Conservation (phyloP, 2,797 vertebrate species). For the Myotis vivesi region DNA sequence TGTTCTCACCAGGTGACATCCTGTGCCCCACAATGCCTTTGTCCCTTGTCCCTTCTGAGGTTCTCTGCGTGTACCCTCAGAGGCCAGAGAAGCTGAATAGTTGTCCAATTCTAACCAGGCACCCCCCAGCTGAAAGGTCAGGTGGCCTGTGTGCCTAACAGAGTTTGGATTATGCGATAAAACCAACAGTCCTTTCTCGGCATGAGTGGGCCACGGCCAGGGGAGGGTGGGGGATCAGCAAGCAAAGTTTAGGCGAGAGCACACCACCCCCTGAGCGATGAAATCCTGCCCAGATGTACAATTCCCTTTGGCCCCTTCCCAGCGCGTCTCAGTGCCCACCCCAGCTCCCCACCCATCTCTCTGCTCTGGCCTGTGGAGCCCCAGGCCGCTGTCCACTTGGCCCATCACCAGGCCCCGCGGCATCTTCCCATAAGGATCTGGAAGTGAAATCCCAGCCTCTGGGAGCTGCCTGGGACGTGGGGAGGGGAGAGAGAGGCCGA, state of each 20-base stretch:
- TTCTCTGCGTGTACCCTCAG: not conserved
- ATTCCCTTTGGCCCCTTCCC: conserved; percentile 5
- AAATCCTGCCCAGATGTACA: not conserved
- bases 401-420: not conserved
- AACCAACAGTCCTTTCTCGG: conserved; percentile 37
- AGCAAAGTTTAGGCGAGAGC: not conserved
- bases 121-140: not conserved
- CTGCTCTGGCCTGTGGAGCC: not conserved
- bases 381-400: conserved; percentile 22
- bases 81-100: not conserved
- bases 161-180: conserved; percentile 26
- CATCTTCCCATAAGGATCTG: conserved; percentile 29
- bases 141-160: not conserved
- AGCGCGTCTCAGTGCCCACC: not conserved
- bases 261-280: not conserved
- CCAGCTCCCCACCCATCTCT: not conserved
- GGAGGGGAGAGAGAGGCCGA: conserved; percentile 74
- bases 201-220: not conserved
- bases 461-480: conserved; percentile 49
- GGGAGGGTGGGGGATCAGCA: conserved; percentile 4
- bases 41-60: not conserved
- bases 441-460: conserved; percentile 41
- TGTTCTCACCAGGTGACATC: not conserved
- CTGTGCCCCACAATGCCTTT: not conserved
- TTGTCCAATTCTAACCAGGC: not conserved